Percentiles rank a stretch among this genome's conserved stretches.
Conservation (phyloP, 2,888 invertebrate genomes). For the Cephus pulcher region DNA sequence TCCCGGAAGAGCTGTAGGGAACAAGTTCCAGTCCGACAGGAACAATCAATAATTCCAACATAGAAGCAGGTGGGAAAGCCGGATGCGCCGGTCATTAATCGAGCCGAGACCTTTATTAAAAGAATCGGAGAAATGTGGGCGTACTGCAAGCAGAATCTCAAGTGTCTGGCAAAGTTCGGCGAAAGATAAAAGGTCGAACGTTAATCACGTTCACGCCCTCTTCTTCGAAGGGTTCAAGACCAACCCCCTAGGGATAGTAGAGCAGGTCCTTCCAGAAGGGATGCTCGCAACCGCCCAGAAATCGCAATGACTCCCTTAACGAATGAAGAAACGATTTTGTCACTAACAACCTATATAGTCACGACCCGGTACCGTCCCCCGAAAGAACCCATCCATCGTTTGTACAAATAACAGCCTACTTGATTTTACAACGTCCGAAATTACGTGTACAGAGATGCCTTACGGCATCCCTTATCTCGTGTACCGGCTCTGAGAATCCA, state of each 20-base stretch:
- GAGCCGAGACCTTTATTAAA: conserved; percentile 66
- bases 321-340: not conserved
- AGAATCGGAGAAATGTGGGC: conserved; percentile 69
- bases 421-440: not conserved
- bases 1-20: not conserved
- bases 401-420: not conserved
- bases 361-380: not conserved
- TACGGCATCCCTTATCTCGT: not conserved
- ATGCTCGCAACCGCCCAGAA: conserved; percentile 32
- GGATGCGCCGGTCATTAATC: conserved; percentile 66
- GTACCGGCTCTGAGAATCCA: not conserved
- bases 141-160: conserved; percentile 53
- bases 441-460: not conserved
- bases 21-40: not conserved
- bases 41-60: conserved; percentile 2
- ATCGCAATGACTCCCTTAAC: conserved; percentile 30
- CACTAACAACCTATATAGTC: not conserved
- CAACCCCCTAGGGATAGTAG: conserved; percentile 29
- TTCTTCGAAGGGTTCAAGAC: conserved; percentile 14
- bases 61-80: conserved; percentile 11
- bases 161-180: conserved; percentile 28
- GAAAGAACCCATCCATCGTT: not conserved
- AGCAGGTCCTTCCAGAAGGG: conserved; percentile 27
- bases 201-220: conserved; percentile 59
- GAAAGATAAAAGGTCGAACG: conserved; percentile 36